Evolutionary conservation across 1,140 invertebrate genomes (phyloP).

Genomic region (Bombus difficillimus): DNA sequence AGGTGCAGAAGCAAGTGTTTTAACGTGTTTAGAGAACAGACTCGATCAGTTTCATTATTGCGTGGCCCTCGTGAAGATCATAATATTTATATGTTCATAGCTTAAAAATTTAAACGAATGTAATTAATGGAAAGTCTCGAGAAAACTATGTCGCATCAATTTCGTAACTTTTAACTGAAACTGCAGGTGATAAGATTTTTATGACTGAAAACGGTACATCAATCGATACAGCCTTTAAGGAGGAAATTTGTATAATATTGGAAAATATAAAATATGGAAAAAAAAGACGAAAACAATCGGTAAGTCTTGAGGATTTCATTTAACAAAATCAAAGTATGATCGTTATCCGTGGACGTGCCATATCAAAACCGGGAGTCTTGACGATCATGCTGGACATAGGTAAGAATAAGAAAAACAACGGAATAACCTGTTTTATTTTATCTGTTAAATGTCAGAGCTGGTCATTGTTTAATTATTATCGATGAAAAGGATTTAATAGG

Average conservation of each 20-base stretch:
- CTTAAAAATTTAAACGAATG: too few species aligned
- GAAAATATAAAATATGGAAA: background rate
- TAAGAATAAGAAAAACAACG: slow-evolving; percentile 46
- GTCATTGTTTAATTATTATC: slow-evolving; percentile 86
- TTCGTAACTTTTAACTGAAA: slow-evolving; percentile 53
- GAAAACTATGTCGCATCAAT: background rate
- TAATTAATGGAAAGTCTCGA: too few species aligned
- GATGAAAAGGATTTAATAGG: slow-evolving; percentile 86
- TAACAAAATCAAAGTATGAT: slow-evolving; percentile 72
- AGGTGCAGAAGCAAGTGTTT: slow-evolving; percentile 75
- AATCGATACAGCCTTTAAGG: background rate
- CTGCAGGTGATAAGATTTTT: slow-evolving; percentile 58
- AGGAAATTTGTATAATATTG: too few species aligned
- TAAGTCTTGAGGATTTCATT: slow-evolving; percentile 42
- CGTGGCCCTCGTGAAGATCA: fast-evolving
- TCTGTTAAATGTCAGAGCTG: slow-evolving; percentile 74
- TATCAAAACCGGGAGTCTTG: slow-evolving; percentile 74
- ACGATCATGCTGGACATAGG: slow-evolving; percentile 74
- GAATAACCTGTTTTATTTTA: background rate
- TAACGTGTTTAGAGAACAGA: slow-evolving; percentile 42
- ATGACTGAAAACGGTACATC: slow-evolving; percentile 41
- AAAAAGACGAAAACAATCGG: slow-evolving; percentile 38
- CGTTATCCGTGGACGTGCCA: slow-evolving; percentile 87
- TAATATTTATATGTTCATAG: too few species aligned
- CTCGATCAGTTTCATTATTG: too few species aligned